These are phyloP conservation scores for Meteorus colon DNA, from an alignment of 2,888 invertebrate genomes.

Conservation along the genomic window DNA sequence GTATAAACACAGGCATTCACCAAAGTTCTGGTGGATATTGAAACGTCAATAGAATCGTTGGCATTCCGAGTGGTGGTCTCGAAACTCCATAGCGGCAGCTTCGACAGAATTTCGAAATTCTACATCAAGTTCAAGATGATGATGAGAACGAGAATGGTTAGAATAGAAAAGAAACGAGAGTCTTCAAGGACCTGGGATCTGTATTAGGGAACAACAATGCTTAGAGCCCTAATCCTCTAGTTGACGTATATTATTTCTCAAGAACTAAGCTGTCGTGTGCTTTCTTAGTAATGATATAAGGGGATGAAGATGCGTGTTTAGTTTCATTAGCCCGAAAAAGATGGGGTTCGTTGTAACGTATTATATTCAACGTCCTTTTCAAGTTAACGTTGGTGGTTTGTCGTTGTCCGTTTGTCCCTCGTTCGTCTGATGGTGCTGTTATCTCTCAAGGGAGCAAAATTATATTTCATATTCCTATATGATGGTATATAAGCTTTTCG, in stretches of 20 bases:
- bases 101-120: constrained; percentile 12
- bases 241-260: constrained; percentile 15
- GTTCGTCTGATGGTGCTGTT: background rate
- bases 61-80: background rate
- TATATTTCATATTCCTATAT: constrained; percentile 57
- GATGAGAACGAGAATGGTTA: background rate
- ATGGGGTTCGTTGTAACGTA: constrained; percentile 44
- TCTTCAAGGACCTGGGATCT: constrained; percentile 38
- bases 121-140: background rate
- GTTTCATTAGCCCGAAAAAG: constrained; percentile 47
- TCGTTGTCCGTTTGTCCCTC: constrained; percentile 29
- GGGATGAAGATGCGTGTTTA: constrained; percentile 41
- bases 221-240: constrained; percentile 47
- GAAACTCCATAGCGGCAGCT: background rate
- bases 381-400: constrained; percentile 19
- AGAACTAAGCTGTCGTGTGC: constrained; percentile 1
- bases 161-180: background rate
- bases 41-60: too few species aligned
- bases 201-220: constrained; percentile 40
- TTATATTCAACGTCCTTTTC: constrained; percentile 62
- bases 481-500: constrained; percentile 45
- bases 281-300: constrained; percentile 13
- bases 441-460: constrained; percentile 43
- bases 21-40: too few species aligned
- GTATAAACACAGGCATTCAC: too few species aligned